A percentile compares a stretch with the other conserved stretches of the same genome.
Conservation (phyloP, 2,113 vertebrate genomes). For the Epinephelus fuscoguttatus region DNA sequence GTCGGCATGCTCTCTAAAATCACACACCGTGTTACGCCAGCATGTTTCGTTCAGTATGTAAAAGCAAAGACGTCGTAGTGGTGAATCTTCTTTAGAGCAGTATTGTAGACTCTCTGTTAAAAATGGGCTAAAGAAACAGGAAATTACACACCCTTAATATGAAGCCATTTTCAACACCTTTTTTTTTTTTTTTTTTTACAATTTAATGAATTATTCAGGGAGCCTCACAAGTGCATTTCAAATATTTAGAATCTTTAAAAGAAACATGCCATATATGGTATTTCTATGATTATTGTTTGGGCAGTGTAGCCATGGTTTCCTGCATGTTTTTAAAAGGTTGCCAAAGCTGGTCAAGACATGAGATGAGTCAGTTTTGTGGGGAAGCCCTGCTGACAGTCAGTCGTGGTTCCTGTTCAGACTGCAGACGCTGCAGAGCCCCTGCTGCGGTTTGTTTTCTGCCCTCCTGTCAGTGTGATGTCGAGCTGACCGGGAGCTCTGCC, state of each 20-base stretch:
- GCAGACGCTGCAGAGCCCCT: slow-evolving; percentile 46
- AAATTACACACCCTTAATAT: not conserved
- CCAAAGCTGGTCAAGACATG: not conserved
- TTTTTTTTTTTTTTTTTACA: not conserved
- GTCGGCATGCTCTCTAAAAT: too few relatives aligned
- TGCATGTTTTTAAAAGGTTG: not conserved
- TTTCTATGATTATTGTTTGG: not conserved
- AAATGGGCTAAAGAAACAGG: not conserved
- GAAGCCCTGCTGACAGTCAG: slow-evolving; percentile 49
- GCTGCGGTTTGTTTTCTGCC: slow-evolving; percentile 36
- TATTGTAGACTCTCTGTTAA: too few relatives aligned
- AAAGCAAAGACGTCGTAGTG: too few relatives aligned
- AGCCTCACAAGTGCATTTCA: not conserved
- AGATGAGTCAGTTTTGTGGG: slow-evolving; percentile 34
- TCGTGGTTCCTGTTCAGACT: slow-evolving; percentile 50
- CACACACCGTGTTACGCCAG: too few relatives aligned
- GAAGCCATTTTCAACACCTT: not conserved
- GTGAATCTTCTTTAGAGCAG: too few relatives aligned
- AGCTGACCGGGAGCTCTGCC: slow-evolving; percentile 42
- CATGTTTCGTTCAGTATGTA: too few relatives aligned
- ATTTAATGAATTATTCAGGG: not conserved
- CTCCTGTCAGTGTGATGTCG: slow-evolving; percentile 23
- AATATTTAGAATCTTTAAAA: not conserved
- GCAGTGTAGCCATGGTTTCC: not conserved
- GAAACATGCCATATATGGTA: not conserved